Conservation (phyloP, 2,888 invertebrate genomes). For the Zhuqinia jingwanae region DNA sequence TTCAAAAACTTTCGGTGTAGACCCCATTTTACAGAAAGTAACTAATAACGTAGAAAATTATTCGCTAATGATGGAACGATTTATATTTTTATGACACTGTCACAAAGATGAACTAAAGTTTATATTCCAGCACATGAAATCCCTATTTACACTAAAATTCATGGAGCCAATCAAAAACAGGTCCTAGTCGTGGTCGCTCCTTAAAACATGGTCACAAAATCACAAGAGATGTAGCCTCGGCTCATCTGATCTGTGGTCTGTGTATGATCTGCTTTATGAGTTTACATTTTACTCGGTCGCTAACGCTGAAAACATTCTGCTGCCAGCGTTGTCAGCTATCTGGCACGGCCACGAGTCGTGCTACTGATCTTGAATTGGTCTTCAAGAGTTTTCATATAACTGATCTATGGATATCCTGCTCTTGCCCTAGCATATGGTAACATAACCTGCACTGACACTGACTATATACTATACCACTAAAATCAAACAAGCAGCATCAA, state of each 20-base stretch:
- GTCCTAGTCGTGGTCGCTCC: too few species aligned
- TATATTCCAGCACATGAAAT: too few species aligned
- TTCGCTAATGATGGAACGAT: too few species aligned
- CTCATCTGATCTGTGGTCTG: constrained; percentile 52
- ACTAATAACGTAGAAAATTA: too few species aligned
- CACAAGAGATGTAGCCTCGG: constrained; percentile 15
- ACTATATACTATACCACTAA: neutral
- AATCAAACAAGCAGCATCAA: neutral
- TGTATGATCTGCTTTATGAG: constrained; percentile 31
- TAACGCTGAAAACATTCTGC: constrained; percentile 23
- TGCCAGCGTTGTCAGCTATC: constrained; percentile 17
- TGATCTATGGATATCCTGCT: too few species aligned
- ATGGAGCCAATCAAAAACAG: too few species aligned
- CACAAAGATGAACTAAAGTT: too few species aligned
- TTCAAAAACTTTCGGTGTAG: constrained; percentile 4
- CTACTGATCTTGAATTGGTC: constrained; percentile 57
- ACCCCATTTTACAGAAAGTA: constrained; percentile 45
- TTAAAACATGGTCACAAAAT: constrained; percentile 25
- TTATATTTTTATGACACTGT: neutral
- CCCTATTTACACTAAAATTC: too few species aligned
- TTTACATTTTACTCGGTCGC: constrained; percentile 23
- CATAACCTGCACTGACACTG: neutral
- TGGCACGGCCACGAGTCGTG: constrained; percentile 50
- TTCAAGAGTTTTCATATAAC: neutral
- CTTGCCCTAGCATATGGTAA: neutral